Base-by-base conservation (phyloP, 23 tunicate genomes). In the Styela clava region DNA sequence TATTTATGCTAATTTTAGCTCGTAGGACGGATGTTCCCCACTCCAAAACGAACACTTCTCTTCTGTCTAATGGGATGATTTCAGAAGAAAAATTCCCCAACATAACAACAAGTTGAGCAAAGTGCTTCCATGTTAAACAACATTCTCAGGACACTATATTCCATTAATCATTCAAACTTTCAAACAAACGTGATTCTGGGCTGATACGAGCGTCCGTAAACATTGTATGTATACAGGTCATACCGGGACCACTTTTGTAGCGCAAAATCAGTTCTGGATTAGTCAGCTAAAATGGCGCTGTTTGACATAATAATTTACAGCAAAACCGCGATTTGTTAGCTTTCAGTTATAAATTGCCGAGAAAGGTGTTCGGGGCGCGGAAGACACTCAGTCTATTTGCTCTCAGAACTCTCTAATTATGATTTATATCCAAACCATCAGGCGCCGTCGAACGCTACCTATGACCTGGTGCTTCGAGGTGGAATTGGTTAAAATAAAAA, bases 311-410 rank as follows among this genome's bases (percentile, higher is more conserved):
- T 71, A 71, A 71, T 71, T 71, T 71, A 71, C 77, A 71, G 77
- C 77, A 71, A 71, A 32, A 71, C 37, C 77, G 3, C 37, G 12
- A 21, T 32, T 22, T 71, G 77, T 71, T 71, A 71, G 77, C 77
- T 71, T 71, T 71, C 77, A 32, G 35, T 71, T 19, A 71, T 71
- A 71, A 32, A 71, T 71, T 71, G 77, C 77, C 5, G 35, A 3
- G 34, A 71, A 71, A 71, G 77, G 77, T 71, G 77, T 71, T 71
- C 77, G 77, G 77, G 77, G 77, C 35, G 77, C 23, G 77, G 77
- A 71, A 71, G 34, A 34, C 16, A 35, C 34, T 33, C 81, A 33
- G 62, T 76, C 1, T 76, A 29, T 76, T 76, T 76, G 81, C 81
- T 44, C 31, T 76, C 18, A 28, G 2, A 76, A 28, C 81, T 0